A percentile compares a stretch with the other conserved stretches of the same genome.
phyloP scores from a whole-genome alignment of 2,888 invertebrate genomes.

The Thereva unica region DNA sequence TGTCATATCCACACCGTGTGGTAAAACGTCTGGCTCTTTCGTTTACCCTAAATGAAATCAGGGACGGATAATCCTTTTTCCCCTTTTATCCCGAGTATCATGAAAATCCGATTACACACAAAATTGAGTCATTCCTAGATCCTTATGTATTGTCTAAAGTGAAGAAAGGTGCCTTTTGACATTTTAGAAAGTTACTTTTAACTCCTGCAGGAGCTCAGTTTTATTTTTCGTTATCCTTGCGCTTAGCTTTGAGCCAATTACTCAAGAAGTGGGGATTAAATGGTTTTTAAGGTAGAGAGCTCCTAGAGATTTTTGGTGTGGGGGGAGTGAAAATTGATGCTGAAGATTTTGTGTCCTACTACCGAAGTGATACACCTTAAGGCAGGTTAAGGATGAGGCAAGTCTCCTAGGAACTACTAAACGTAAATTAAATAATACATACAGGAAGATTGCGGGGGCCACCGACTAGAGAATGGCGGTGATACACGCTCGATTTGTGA shows the following conservation, averaged over 20 bases:
- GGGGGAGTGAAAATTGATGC: conserved; percentile 12
- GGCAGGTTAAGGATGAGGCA: too few relatives aligned
- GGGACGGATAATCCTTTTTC: conserved; percentile 23
- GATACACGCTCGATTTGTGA: too few relatives aligned
- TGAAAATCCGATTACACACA: conserved; percentile 28
- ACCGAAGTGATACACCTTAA: too few relatives aligned
- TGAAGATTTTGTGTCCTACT: neutral
- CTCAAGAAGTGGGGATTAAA: conserved; percentile 23
- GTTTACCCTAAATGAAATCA: conserved; percentile 29
- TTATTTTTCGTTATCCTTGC: neutral
- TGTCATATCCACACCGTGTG: neutral
- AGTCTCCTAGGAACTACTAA: too few relatives aligned
- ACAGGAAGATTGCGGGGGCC: too few relatives aligned
- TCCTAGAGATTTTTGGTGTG: conserved; percentile 2
- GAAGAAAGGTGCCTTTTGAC: conserved; percentile 23
- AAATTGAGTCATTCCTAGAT: conserved; percentile 24
- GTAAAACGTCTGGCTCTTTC: conserved; percentile 27
- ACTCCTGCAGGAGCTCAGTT: conserved; percentile 2
- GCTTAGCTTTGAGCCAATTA: conserved; percentile 22
- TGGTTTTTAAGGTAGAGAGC: neutral
- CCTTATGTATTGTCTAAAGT: conserved; percentile 19
- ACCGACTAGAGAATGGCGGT: too few relatives aligned
- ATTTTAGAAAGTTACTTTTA: conserved; percentile 17
- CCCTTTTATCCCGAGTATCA: conserved; percentile 14
- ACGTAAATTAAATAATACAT: too few relatives aligned